Conservation (phyloP, 2,888 invertebrate genomes). For the Harmothoe impar region DNA sequence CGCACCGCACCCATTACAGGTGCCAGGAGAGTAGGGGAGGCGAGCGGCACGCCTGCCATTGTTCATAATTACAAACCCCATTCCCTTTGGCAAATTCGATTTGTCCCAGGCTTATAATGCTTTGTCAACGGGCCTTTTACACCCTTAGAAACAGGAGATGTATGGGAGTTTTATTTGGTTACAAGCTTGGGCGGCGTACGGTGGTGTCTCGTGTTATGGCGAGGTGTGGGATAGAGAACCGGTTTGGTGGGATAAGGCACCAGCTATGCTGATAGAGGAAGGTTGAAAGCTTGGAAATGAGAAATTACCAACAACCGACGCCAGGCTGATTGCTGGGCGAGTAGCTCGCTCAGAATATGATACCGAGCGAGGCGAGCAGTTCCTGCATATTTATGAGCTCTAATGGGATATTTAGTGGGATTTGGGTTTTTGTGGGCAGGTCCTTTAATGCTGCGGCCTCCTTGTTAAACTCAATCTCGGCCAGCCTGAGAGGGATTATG, state of each 20-base stretch:
- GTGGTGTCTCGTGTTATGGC: not conserved
- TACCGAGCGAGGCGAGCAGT: conserved; percentile 9
- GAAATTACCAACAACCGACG: conserved; percentile 41
- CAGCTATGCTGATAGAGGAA: not conserved
- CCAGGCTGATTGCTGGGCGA: not conserved
- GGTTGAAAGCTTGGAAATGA: conserved; percentile 12
- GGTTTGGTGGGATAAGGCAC: not conserved
- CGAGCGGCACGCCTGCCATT: not conserved
- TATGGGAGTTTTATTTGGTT: conserved; percentile 33
- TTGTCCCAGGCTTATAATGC: conserved; percentile 37
- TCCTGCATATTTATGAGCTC: conserved; percentile 53
- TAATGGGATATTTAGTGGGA: conserved; percentile 56
- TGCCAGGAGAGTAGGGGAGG: not conserved
- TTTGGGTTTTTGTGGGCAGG: conserved; percentile 33
- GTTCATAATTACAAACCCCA: conserved; percentile 51
- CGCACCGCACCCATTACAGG: not conserved
- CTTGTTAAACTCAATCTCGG: conserved; percentile 42
- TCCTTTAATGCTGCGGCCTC: conserved; percentile 12
- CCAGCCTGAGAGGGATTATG: conserved; percentile 45
- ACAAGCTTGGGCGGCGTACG: not conserved
- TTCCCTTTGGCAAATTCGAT: conserved; percentile 45
- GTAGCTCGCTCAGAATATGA: conserved; percentile 48
- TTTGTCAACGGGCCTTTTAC: conserved; percentile 52
- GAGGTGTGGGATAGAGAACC: not conserved
- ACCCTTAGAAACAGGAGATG: conserved; percentile 16